Evolutionary conservation across 2,113 vertebrate genomes (phyloP).

Genomic region (Orthonyx spaldingii): DNA sequence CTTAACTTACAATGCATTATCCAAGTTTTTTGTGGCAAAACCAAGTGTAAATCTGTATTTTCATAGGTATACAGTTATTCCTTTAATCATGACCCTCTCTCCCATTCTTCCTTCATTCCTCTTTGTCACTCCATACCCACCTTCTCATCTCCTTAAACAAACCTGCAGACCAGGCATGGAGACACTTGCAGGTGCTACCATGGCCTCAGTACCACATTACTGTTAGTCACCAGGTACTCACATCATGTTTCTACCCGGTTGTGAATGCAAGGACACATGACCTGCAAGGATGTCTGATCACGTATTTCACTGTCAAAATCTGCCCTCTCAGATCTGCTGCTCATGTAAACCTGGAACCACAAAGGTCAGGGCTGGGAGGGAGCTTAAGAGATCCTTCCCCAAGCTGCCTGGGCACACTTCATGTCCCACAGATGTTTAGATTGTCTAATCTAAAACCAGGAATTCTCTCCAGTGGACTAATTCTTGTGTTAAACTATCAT

Average conservation of each 20-base stretch:
- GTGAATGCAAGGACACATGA: not conserved
- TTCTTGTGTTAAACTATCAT: not conserved
- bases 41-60: not conserved
- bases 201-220: fast-evolving
- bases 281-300: not conserved
- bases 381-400: not conserved
- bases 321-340: not conserved
- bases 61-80: not conserved
- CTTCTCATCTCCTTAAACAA: not conserved
- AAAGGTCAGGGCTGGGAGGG: not conserved
- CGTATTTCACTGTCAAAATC: not conserved
- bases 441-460: not conserved
- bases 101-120: not conserved
- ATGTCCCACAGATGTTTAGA: not conserved
- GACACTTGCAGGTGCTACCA: not conserved
- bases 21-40: not conserved
- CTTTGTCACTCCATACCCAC: not conserved
- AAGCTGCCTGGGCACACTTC: not conserved
- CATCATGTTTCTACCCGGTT: not conserved
- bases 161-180: not conserved
- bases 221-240: not conserved
- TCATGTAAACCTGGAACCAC: not conserved
- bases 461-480: not conserved
- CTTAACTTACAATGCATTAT: not conserved
- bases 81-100: not conserved